Evolutionary conservation across 2,888 invertebrate species (phyloP), one percentile per base, ranked within the genome.

Genomic region (Nasonia oneida): DNA sequence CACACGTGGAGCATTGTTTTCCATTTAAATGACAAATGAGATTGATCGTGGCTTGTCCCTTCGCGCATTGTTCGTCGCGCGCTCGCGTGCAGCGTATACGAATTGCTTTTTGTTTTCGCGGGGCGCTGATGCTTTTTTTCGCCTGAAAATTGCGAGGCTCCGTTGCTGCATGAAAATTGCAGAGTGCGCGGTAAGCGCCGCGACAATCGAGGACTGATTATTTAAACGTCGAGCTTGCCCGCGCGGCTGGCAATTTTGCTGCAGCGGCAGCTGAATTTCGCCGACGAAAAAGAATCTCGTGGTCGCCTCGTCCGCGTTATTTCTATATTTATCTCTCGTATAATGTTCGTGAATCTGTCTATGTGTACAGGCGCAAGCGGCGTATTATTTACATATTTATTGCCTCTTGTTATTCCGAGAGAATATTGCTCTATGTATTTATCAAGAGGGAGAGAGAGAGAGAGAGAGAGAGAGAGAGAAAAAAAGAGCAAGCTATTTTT

Each of bases 11-110:
- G 64, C 81, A 82, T 84, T 83, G 81, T 87, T 84, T 85, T 87
- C 82, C 82, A 87, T 87, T 84, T 82, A 82, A 84, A 84, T 84
- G 84, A 87, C 87, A 82, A 84, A 84, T 87, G 81, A 79, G 84
- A 81, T 76, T 71, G 84, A 87, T 82, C 70, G 74, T 53, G 81
- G 39, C 42, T 5, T 50, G 53, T 76, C 39, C 39, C 42, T 8
- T 64, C 23, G 29, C 3, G 23, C 37, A 37, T 37, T 37, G 37
- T 37, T 64, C 23, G 64, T 29, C 23, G 10, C 2, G 12, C 64
- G 10, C 67, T 3, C 14, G 67, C 33, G 67, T 5, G 33, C 12
- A 33, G n/a, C 37, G 57, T 61, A n/a, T n/a, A 61, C 57, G 67
- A 29, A 33, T 15, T 67, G 67, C n/a, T 67, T 23, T 67, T 29